Evolutionary conservation across 1,140 invertebrate genomes (phyloP), one percentile per base, ranked within the genome.

Genomic region (Helicoverpa zea): DNA sequence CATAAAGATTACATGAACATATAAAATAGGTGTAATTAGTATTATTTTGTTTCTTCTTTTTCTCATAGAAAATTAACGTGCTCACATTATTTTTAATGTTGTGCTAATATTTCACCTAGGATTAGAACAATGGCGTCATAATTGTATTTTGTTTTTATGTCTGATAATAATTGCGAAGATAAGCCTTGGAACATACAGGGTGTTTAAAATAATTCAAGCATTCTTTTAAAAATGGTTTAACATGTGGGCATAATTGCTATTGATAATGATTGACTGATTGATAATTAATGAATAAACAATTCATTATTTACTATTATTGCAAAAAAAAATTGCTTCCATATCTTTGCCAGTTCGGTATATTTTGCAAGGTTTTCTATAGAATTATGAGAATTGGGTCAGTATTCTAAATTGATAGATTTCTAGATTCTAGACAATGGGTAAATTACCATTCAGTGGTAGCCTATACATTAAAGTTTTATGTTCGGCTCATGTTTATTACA

Each of bases 391-490:
- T n/a, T 3, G 35, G 35, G 35, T 43, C n/a, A 47, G 16, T 66
- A 66, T 47, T 66, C 29, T 7, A 35, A 16, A 66, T 66, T n/a
- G 16, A 11, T 47, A 3, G 35, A 43, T 66, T 16, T 66, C 35
- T 66, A 16, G 7, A 43, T 43, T 43, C 30, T 14, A 66, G 14
- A 7, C 11, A 23, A 7, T 49, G 18, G 4, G 11, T 68, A 49
- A 43, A 43, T 68, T 68, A 43, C 16, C 16, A 68, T 68, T 68
- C 64, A 49, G 49, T 68, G 49, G 7, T 13, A n/a, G 64, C 43
- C 35, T 23, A 68, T 13, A 49, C 18, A 64, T 49, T 11, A 5
- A 49, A 12, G n/a, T 68, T 18, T 68, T 43, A 12, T 13, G 43
- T 68, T 13, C 10, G 18, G 35, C 64, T 49, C 64, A 68, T 23